Evolutionary conservation across 2,797 vertebrate species (phyloP).

Genomic region (Pampus argenteus): DNA sequence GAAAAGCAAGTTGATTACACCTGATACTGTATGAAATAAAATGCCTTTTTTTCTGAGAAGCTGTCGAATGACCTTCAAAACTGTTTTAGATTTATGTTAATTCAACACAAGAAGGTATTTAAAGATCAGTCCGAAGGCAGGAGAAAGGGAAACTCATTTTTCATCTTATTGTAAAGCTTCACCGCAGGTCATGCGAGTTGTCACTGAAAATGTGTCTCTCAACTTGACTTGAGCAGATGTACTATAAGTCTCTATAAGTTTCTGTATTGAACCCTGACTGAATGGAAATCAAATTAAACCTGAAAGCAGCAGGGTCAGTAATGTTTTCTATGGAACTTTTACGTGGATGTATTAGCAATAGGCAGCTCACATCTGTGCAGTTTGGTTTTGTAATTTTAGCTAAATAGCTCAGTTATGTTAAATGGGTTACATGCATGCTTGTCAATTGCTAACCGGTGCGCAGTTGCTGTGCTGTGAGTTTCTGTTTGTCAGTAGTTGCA

Average conservation of each 20-base stretch:
- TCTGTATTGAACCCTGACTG: neutral
- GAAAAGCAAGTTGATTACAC: conserved; percentile 13
- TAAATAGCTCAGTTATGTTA: neutral
- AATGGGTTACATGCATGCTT: neutral
- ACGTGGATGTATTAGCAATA: neutral
- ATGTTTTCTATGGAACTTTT: neutral
- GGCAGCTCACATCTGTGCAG: neutral
- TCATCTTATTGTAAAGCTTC: conserved; percentile 15
- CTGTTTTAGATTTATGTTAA: neutral
- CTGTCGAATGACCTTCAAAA: conserved; percentile 11
- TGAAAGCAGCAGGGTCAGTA: neutral
- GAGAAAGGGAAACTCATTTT: conserved; percentile 8
- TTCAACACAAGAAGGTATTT: conserved; percentile 14
- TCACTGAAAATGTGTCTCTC: neutral
- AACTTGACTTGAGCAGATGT: neutral
- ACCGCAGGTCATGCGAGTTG: neutral
- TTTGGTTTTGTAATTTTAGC: neutral
- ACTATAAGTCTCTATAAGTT: neutral
- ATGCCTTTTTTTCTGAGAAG: neutral
- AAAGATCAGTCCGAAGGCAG: conserved; percentile 19
- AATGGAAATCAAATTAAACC: neutral
- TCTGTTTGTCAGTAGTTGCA: neutral
- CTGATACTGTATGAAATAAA: neutral
- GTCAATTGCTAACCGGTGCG: neutral
- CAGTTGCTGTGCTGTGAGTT: neutral